Evolutionary conservation across 2,113 vertebrate genomes (phyloP).

Genomic region (Phycodurus eques): DNA sequence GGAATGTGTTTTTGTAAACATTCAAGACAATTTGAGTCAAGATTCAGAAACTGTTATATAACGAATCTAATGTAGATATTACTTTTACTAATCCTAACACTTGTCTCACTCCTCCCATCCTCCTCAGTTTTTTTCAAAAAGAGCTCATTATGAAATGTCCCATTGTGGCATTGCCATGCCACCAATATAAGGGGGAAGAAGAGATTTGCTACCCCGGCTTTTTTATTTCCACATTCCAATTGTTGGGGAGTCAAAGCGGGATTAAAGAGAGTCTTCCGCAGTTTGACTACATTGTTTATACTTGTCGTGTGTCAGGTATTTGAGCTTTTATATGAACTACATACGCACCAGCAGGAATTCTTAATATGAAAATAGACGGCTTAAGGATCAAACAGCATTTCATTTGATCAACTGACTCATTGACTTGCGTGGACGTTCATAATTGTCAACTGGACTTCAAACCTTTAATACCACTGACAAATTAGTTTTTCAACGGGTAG

Average conservation of each 20-base stretch:
- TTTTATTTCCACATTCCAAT: neutral
- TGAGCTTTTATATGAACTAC: neutral
- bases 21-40: neutral
- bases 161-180: conserved; percentile 18
- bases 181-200: conserved; percentile 24
- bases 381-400: neutral
- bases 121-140: neutral
- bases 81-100: neutral
- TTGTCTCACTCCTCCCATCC: neutral
- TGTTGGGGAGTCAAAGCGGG: conserved; percentile 14
- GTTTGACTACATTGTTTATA: conserved; percentile 16
- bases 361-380: neutral
- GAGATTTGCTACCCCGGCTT: conserved; percentile 20
- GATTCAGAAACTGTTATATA: neutral
- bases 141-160: conserved; percentile 30
- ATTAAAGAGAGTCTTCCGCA: conserved; percentile 22
- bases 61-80: neutral
- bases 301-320: neutral
- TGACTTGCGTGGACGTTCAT: neutral
- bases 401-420: neutral
- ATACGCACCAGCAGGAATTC: neutral
- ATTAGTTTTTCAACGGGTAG: neutral
- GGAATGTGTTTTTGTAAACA: neutral
- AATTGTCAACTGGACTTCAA: neutral
- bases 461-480: neutral